Percentiles rank a stretch among this genome's conserved stretches.
Conservation (phyloP, 2,113 vertebrate genomes). For the Myocastor coypus region DNA sequence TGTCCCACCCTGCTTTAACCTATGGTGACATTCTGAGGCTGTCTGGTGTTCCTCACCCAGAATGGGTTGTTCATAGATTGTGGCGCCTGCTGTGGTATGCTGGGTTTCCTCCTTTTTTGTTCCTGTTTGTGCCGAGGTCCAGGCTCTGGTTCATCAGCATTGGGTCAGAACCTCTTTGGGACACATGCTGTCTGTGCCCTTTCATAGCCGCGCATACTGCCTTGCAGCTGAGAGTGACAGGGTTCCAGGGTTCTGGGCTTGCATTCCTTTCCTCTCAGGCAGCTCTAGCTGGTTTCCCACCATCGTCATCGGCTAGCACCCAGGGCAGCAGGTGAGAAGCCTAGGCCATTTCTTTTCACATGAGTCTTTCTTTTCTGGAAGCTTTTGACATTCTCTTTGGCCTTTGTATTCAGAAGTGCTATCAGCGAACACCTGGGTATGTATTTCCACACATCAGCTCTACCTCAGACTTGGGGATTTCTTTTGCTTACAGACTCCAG, state of each 20-base stretch:
- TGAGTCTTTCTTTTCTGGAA: neutral
- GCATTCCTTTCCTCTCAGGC: neutral
- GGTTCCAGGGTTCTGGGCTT: neutral
- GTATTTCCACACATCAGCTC: neutral
- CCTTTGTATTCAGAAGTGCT: slow-evolving; percentile 32
- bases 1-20: neutral
- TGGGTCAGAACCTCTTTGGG: neutral
- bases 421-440: neutral
- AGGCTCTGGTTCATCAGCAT: neutral
- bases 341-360: neutral
- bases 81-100: rapidly evolving
- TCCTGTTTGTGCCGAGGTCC: neutral
- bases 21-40: neutral
- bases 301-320: neutral
- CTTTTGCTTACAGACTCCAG: neutral
- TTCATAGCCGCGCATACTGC: neutral
- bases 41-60: rapidly evolving
- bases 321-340: slow-evolving; percentile 36
- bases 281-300: slow-evolving; percentile 24
- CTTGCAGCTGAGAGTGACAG: neutral
- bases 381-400: slow-evolving; percentile 39
- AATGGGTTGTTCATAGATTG: rapidly evolving
- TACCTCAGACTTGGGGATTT: neutral
- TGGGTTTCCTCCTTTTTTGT: neutral
- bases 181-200: neutral